phyloP scores from a whole-genome alignment of 2,888 invertebrate species.

The Cryptocheilus praepositus region DNA sequence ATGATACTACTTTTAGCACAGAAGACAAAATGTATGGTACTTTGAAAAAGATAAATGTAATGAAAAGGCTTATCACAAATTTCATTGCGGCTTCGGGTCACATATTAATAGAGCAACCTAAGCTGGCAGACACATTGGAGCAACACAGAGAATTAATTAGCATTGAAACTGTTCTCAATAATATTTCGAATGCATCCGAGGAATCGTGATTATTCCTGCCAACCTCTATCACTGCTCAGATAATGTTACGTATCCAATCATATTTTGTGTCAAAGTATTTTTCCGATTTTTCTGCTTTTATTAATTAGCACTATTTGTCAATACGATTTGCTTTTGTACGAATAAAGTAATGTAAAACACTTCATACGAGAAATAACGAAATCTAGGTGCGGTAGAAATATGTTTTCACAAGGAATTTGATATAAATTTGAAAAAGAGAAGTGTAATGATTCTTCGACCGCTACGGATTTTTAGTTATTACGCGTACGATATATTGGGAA shows the following conservation, averaged over 20 bases:
- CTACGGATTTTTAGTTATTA: too few relatives aligned
- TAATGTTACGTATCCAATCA: slow-evolving; percentile 2
- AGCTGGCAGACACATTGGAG: slow-evolving; percentile 48
- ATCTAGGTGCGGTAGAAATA: too few relatives aligned
- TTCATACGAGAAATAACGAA: too few relatives aligned
- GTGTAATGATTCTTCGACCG: too few relatives aligned
- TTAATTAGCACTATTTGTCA: too few relatives aligned
- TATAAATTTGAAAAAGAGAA: too few relatives aligned
- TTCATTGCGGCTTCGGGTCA: slow-evolving; percentile 47
- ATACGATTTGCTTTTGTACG: too few relatives aligned
- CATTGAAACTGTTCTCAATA: slow-evolving; percentile 51
- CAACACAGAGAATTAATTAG: slow-evolving; percentile 53
- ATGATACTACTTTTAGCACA: slow-evolving; percentile 39
- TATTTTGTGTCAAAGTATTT: background rate
- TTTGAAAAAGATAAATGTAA: slow-evolving; percentile 52
- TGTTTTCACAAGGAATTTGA: too few relatives aligned
- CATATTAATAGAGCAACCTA: slow-evolving; percentile 29
- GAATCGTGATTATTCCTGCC: background rate
- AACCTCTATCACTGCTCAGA: background rate
- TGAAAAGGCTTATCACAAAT: slow-evolving; percentile 56
- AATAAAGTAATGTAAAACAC: too few relatives aligned
- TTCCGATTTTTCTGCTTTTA: too few relatives aligned
- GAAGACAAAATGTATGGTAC: slow-evolving; percentile 40
- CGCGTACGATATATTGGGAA: too few relatives aligned
- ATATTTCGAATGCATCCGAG: slow-evolving; percentile 20